Conservation (phyloP, 2,888 invertebrate species). For the Elgonia sp. region DNA sequence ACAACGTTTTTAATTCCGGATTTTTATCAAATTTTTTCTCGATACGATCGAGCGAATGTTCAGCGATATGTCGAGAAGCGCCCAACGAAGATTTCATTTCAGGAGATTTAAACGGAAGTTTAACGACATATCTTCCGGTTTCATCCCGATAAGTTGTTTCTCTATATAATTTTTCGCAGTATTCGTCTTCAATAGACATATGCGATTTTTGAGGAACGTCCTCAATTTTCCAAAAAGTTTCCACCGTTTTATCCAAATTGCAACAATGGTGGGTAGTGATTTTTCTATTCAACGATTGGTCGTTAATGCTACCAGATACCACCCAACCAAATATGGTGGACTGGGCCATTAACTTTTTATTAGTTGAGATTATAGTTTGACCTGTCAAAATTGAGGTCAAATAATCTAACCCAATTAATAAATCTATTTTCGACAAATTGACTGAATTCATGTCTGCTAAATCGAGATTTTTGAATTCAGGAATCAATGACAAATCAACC, state of each 20-base stretch:
- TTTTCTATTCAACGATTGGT: too few species aligned
- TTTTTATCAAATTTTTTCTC: too few species aligned
- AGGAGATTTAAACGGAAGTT: conserved; percentile 4
- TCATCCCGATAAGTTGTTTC: conserved; percentile 6
- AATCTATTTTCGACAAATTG: not conserved
- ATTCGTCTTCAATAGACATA: not conserved
- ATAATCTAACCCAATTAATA: not conserved
- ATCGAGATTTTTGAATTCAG: not conserved
- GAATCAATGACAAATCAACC: too few species aligned
- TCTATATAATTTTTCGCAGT: conserved; percentile 31
- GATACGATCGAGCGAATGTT: conserved; percentile 4
- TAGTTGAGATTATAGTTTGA: not conserved
- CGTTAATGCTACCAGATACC: too few species aligned
- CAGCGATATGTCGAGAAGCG: conserved; percentile 14
- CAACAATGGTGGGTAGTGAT: conserved; percentile 34
- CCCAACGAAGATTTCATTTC: not conserved
- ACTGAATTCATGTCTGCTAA: too few species aligned
- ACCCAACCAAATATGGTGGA: too few species aligned
- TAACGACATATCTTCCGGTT: conserved; percentile 21
- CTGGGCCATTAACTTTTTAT: too few species aligned
- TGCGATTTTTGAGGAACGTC: not conserved
- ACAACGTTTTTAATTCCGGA: not conserved
- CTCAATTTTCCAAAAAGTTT: conserved; percentile 45
- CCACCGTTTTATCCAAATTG: not conserved
- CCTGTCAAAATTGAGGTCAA: not conserved